Evolutionary conservation across 2,888 invertebrate genomes (phyloP), one percentile per base, ranked within the genome.

Genomic region (Crioceris asparagi): DNA sequence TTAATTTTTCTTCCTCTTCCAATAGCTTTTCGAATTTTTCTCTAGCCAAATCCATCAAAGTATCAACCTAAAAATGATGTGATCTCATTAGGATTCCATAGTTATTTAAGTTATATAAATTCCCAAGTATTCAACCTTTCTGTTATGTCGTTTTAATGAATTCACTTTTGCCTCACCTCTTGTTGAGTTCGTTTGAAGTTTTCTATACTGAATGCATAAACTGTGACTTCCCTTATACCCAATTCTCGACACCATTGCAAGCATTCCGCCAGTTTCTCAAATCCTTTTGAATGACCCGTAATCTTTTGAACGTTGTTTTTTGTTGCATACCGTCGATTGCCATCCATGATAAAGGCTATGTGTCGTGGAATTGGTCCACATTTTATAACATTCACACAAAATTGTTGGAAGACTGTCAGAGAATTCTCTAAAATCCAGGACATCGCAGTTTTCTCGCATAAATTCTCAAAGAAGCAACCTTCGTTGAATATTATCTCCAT

Each of bases 131-230:
- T n/a, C n/a, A n/a, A n/a, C n/a, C n/a, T n/a, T n/a, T n/a, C n/a
- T n/a, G n/a, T n/a, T n/a, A n/a, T n/a, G n/a, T n/a, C n/a, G n/a
- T n/a, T n/a, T n/a, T n/a, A n/a, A n/a, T n/a, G n/a, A n/a, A n/a
- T n/a, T n/a, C n/a, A n/a, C n/a, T n/a, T n/a, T n/a, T n/a, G n/a
- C n/a, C 29, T 39, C 38, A 47, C 47, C 70, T 98, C 96, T 35
- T 91, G 83, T 55, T 78, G 68, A 38, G 77, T 81, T 37, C 98
- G 72, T 61, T 96, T 96, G 58, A 96, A 98, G 65, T 98, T 99
- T 67, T 98, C 97, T 60, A 97, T 96, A 63, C 96, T 96, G 62
- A 99, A 97, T 21, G 97, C 97, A 67, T 96, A 99, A 1, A 97
- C 90, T 5, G 98, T 97, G 1, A 97, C 92, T 72, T 97, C 94